Evolutionary conservation across 2,797 vertebrate species (phyloP).

Genomic region (Lepidocolaptes lacrymiger): DNA sequence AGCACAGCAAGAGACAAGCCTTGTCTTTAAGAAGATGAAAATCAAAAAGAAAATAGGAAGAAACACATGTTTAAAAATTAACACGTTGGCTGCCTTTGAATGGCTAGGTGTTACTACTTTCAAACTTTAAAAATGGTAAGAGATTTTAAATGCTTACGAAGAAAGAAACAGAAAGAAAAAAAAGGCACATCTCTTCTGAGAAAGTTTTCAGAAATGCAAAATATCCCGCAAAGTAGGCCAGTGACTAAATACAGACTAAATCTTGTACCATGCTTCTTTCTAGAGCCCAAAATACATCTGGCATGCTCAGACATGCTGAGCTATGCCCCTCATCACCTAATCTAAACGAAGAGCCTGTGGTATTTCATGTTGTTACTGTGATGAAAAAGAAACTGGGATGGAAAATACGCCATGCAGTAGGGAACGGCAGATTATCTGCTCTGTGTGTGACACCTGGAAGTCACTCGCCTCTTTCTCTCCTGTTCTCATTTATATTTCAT

Average conservation of each 20-base stretch:
- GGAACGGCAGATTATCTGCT: background rate
- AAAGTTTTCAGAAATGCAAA: slow-evolving; percentile 59
- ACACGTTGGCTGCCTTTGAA: background rate
- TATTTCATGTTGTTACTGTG: background rate
- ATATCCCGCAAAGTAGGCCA: slow-evolving; percentile 49
- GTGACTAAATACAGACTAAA: slow-evolving; percentile 63
- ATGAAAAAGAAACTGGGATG: background rate
- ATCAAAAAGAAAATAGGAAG: background rate
- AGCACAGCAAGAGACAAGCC: accelerated
- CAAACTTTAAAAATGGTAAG: background rate
- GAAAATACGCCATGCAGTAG: background rate
- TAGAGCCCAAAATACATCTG: slow-evolving; percentile 60
- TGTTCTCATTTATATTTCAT: background rate
- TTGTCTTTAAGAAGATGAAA: background rate
- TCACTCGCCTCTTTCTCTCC: background rate
- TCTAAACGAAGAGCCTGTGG: slow-evolving; percentile 3
- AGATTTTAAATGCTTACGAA: background rate
- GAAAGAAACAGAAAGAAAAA: background rate
- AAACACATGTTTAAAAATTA: background rate
- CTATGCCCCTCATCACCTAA: slow-evolving; percentile 45
- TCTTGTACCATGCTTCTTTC: slow-evolving; percentile 18
- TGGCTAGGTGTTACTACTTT: background rate
- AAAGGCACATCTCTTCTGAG: background rate
- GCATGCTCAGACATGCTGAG: slow-evolving; percentile 17
- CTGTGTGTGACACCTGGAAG: background rate